phyloP scores from a whole-genome alignment of 2,113 vertebrate species.

The Campylorhamphus procurvoides region DNA sequence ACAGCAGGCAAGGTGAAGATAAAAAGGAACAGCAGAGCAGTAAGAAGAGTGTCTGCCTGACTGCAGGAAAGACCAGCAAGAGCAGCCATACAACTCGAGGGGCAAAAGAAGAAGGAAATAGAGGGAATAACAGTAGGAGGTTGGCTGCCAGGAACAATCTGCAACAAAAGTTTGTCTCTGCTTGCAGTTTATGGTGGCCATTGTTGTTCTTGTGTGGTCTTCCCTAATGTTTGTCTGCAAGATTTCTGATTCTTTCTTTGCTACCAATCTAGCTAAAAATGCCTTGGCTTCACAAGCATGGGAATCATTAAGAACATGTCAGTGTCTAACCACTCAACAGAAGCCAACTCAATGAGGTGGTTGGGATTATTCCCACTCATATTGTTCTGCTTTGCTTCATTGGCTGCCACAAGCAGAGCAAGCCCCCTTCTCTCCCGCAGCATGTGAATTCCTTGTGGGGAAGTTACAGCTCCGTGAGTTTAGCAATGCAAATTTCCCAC shows the following conservation, averaged over 20 bases:
- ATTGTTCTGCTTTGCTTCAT: conserved; percentile 4
- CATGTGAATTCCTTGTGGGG: not conserved
- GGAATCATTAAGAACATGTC: not conserved
- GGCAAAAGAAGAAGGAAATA: not conserved
- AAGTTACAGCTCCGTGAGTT: not conserved
- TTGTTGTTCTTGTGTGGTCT: not conserved
- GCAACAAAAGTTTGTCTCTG: not conserved
- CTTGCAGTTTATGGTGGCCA: not conserved
- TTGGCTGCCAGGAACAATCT: not conserved
- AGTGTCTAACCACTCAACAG: not conserved
- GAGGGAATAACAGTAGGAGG: not conserved
- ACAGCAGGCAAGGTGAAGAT: not conserved
- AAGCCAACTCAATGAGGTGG: not conserved
- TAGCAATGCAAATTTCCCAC: not conserved
- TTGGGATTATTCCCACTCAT: not conserved
- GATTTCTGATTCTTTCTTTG: not conserved
- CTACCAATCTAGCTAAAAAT: not conserved
- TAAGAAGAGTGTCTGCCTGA: not conserved
- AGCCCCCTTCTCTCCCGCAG: not conserved
- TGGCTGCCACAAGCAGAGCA: not conserved
- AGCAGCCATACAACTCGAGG: not conserved
- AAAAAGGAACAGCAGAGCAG: not conserved
- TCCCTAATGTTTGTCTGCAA: not conserved
- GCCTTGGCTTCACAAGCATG: not conserved
- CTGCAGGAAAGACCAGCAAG: not conserved